phyloP scores from a whole-genome alignment of 2,888 invertebrate genomes.

The Liodrosophila aerea region DNA sequence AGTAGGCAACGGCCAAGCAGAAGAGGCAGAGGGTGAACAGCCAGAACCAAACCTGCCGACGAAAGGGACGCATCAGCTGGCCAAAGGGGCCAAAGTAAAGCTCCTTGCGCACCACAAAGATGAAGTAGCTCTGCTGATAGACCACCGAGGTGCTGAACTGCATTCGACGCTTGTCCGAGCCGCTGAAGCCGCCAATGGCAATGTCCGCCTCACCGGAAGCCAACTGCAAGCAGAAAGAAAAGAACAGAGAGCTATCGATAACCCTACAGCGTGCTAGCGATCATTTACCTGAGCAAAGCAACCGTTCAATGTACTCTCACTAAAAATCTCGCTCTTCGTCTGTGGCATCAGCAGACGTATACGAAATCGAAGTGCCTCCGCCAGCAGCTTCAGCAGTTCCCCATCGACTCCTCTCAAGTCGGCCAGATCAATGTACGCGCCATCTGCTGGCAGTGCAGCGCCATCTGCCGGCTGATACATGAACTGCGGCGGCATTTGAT shows the following conservation, averaged over 20 bases:
- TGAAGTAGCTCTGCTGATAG: constrained; percentile 64
- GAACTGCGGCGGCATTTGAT: constrained; percentile 61
- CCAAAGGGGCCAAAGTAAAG: constrained; percentile 45
- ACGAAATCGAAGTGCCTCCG: constrained; percentile 62
- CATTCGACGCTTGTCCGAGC: constrained; percentile 47
- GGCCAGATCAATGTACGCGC: constrained; percentile 22
- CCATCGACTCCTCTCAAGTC: constrained; percentile 74
- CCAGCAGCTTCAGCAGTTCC: constrained; percentile 58
- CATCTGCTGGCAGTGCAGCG: constrained; percentile 19
- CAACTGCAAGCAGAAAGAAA: constrained; percentile 48
- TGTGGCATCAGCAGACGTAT: constrained; percentile 54
- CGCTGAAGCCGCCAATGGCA: constrained; percentile 73
- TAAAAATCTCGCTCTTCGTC: constrained; percentile 34
- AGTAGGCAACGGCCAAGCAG: constrained; percentile 13
- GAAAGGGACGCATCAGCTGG: constrained; percentile 63
- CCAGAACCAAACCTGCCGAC: constrained; percentile 54
- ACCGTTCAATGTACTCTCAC: constrained; percentile 47
- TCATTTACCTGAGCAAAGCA: constrained; percentile 74
- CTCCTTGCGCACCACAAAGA: constrained; percentile 64
- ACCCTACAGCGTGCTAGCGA: too few relatives aligned
- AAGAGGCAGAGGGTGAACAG: constrained; percentile 22
- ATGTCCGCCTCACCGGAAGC: constrained; percentile 52
- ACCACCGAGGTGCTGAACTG: constrained; percentile 56
- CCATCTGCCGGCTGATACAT: constrained; percentile 47
- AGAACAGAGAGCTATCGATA: background rate